Evolutionary conservation across 2,113 vertebrate genomes (phyloP).

Genomic region (Platysteira castanea): DNA sequence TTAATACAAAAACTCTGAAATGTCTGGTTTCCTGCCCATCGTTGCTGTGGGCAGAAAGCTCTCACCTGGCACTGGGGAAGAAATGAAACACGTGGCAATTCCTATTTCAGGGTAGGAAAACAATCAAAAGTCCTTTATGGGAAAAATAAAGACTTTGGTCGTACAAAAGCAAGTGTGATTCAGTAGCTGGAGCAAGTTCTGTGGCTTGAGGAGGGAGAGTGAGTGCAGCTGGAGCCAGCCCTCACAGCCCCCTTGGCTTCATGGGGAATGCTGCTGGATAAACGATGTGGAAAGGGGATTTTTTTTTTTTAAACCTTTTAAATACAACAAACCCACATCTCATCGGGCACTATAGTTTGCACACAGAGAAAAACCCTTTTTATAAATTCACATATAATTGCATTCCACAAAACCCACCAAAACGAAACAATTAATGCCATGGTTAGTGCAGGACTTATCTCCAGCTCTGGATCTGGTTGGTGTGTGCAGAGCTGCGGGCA

Average conservation of each 20-base stretch:
- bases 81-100: not conserved
- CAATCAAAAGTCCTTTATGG: not conserved
- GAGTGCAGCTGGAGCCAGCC: not conserved
- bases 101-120: not conserved
- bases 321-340: no score
- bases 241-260: not conserved
- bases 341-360: not conserved
- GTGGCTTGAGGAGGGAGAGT: not conserved
- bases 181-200: not conserved
- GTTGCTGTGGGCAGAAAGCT: not conserved
- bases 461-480: rapidly evolving
- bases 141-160: not conserved
- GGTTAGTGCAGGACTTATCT: not conserved
- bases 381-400: not conserved
- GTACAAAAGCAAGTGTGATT: rapidly evolving
- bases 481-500: not conserved
- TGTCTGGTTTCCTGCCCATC: rapidly evolving
- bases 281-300: rapidly evolving
- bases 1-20: not conserved
- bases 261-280: not conserved
- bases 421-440: not conserved
- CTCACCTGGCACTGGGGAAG: not conserved
- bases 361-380: not conserved
- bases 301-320: not conserved
- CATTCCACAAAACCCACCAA: not conserved